A percentile compares a stretch with the other conserved stretches of the same genome.
phyloP scores from a whole-genome alignment of 2,888 invertebrate species.

The Tolmerus cingulatus region DNA sequence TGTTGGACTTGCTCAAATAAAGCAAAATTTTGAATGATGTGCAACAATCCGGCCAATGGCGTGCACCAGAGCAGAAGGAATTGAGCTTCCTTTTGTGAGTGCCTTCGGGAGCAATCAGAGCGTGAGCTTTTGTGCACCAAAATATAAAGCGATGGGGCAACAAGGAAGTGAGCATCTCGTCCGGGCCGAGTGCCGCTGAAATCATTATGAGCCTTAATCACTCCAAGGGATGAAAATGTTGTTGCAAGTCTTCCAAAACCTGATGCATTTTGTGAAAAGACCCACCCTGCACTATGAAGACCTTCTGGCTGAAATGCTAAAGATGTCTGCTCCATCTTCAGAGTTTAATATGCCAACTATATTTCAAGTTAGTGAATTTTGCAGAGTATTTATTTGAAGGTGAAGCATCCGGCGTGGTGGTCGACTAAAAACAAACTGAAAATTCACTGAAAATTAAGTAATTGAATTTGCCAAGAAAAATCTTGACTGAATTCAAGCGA shows the following conservation, averaged over 20 bases:
- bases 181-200: not conserved
- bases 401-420: no score
- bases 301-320: not conserved
- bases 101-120: conserved; percentile 28
- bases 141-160: conserved; percentile 12
- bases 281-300: not conserved
- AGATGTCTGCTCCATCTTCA: not conserved
- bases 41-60: conserved; percentile 36
- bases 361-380: no score
- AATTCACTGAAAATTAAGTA: no score
- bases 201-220: not conserved
- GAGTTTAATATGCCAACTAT: no score
- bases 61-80: conserved; percentile 28
- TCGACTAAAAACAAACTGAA: no score
- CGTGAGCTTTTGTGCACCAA: conserved; percentile 25
- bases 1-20: conserved; percentile 23
- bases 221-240: not conserved
- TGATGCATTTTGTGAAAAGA: not conserved
- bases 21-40: conserved; percentile 38
- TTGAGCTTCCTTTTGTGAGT: conserved; percentile 33
- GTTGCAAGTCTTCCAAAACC: not conserved
- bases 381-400: no score
- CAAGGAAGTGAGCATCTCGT: conserved; percentile 17
- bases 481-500: no score
- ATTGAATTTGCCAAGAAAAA: no score